Percentiles rank a stretch among this genome's conserved stretches.
These are phyloP conservation scores for Eupsittula cactorum DNA, from an alignment of 2,113 vertebrate species.

Conservation along the genomic window DNA sequence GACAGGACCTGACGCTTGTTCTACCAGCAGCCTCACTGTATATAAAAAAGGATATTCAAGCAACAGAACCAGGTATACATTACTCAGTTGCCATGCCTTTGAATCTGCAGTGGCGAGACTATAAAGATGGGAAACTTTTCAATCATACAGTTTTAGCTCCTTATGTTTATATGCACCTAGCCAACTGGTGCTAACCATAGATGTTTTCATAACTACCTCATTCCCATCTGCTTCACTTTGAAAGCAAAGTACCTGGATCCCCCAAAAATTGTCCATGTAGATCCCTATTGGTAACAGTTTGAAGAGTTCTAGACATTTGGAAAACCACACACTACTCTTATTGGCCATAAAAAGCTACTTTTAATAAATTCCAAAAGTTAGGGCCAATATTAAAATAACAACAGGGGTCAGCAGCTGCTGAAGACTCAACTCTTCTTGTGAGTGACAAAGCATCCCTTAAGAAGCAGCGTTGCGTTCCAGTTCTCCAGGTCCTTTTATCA, in stretches of 20 bases:
- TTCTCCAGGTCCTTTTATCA: not conserved
- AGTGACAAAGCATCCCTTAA: not conserved
- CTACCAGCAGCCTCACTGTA: not conserved
- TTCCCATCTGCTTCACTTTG: not conserved
- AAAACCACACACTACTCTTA: not conserved
- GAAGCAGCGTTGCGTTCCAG: accelerated
- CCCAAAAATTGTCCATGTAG: not conserved
- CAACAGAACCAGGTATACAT: not conserved
- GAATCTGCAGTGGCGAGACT: not conserved
- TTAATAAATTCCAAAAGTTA: not conserved
- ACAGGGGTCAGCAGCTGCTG: not conserved
- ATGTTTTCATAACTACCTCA: not conserved
- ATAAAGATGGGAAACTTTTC: not conserved
- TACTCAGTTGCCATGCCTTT: not conserved
- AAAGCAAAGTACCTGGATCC: not conserved
- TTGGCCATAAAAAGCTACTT: not conserved
- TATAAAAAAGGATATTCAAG: not conserved
- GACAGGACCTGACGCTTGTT: not conserved
- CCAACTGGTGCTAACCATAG: not conserved
- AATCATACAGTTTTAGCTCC: not conserved
- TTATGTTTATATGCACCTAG: not conserved
- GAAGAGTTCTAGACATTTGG: not conserved
- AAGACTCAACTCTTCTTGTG: not conserved
- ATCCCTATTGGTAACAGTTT: not conserved
- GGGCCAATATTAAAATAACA: not conserved